phyloP scores from a whole-genome alignment of 2,888 invertebrate species.

The Halocaridina rubra region DNA sequence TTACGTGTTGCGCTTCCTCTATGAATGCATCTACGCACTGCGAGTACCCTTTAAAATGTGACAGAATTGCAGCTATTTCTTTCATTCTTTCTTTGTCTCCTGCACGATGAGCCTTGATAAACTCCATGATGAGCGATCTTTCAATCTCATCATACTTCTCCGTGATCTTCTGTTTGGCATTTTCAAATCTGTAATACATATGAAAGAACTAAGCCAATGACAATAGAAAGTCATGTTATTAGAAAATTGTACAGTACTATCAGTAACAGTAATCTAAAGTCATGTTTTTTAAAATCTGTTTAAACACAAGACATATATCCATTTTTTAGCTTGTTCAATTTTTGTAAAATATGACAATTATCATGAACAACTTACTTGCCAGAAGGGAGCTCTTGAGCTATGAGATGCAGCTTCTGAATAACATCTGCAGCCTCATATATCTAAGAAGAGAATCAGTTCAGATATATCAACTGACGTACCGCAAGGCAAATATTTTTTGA shows the following conservation, averaged over 20 bases:
- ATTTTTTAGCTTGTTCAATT: neutral
- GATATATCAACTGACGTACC: too few species aligned
- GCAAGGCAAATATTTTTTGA: too few species aligned
- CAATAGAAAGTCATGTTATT: too few species aligned
- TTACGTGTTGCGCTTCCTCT: conserved; percentile 92
- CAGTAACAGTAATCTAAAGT: too few species aligned
- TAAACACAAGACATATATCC: neutral
- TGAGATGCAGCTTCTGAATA: conserved; percentile 94
- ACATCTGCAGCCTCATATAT: conserved; percentile 89
- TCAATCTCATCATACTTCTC: conserved; percentile 92
- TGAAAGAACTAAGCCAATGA: neutral
- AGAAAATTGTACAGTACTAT: too few species aligned
- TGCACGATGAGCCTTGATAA: conserved; percentile 87
- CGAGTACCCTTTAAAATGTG: conserved; percentile 96
- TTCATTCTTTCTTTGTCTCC: conserved; percentile 91
- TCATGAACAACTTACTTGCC: conserved; percentile 74
- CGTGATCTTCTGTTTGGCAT: conserved; percentile 86
- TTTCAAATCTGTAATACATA: conserved; percentile 75
- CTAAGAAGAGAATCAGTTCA: conserved; percentile 52
- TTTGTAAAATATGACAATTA: neutral
- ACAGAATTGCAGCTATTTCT: conserved; percentile 88
- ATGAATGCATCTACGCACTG: conserved; percentile 97
- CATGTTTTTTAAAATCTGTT: too few species aligned
- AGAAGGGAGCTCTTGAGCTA: conserved; percentile 92
- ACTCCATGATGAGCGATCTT: conserved; percentile 90